Evolutionary conservation across 2,797 vertebrate genomes (phyloP), one percentile per base, ranked within the genome.

Genomic region (Amphiprion clarkii): DNA sequence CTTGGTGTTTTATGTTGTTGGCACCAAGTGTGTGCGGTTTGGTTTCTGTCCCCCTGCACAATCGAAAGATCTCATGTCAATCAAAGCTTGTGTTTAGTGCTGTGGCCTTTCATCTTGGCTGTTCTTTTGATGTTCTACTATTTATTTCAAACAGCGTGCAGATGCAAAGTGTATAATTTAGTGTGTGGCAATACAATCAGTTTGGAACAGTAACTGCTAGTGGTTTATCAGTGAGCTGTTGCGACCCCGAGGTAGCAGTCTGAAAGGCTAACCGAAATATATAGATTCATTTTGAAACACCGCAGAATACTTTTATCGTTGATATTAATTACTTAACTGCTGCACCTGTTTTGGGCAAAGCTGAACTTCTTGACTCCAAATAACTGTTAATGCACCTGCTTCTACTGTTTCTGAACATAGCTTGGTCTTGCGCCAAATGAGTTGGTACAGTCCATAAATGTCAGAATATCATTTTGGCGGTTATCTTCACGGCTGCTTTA

Each of bases 1-100:
- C 56, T 66, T 1, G 0, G 33, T 29, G 55, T 80, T 81, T 66
- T 64, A 21, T 71, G 53, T 59, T 83, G 74, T 57, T 76, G 78
- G 72, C 71, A 23, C 69, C 42, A 48, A 74, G 61, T 74, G 13
- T 12, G 12, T 52, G 76, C 1, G 64, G 58, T 55, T 67, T 12
- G 0, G 4, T 67, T 17, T 71, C 7, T 29, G 23, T 31, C 3
- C 51, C 3, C 10, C 40, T 56, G 60, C 36, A 60, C 69, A 46
- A 79, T 62, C 25, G 2, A 71, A 62, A 44, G 39, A 56, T 63
- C 46, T n/a, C 23, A n/a, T 51, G 65, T 71, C 71, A 80, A 55
- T 88, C 71, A 61, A 1, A 65, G 11, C 1, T 5, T 5, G 3
- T 42, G 29, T 60, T 48, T 6, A 0, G 1, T 2, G 67, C 64